Percentiles rank a stretch among this genome's conserved stretches.
These are phyloP conservation scores for Argyresthia albistria DNA, from an alignment of 2,888 invertebrate species.

Conservation along the genomic window DNA sequence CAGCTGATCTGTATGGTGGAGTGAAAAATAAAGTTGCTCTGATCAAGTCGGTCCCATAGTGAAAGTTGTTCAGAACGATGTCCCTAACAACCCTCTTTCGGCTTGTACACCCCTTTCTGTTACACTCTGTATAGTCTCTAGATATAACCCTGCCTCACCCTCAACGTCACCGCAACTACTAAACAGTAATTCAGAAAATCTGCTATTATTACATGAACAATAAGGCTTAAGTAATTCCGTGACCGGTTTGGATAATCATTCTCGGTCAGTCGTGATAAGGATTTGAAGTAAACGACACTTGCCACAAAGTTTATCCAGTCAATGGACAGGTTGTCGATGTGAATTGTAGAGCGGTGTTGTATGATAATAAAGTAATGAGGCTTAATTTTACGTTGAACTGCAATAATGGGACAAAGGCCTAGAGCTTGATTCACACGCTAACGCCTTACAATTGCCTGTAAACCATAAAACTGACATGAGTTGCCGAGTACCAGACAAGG, in stretches of 20 bases:
- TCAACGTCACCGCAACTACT: too few relatives aligned
- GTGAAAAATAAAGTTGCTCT: too few relatives aligned
- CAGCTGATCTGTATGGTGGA: too few relatives aligned
- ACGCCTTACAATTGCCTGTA: conserved; percentile 11
- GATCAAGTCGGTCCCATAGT: too few relatives aligned
- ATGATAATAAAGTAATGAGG: conserved; percentile 51
- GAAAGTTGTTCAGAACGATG: too few relatives aligned
- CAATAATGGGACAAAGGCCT: conserved; percentile 27
- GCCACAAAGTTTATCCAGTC: neutral
- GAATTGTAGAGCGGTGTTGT: conserved; percentile 30
- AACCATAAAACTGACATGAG: neutral
- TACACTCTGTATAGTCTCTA: too few relatives aligned
- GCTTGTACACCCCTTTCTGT: too few relatives aligned
- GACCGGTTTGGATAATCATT: neutral
- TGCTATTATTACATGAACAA: too few relatives aligned
- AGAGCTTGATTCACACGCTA: conserved; percentile 24
- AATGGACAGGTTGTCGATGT: conserved; percentile 12
- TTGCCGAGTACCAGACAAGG: conserved; percentile 10
- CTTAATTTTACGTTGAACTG: conserved; percentile 17
- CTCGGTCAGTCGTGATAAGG: conserved; percentile 34
- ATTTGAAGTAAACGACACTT: neutral
- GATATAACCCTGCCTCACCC: too few relatives aligned
- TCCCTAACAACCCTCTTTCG: too few relatives aligned
- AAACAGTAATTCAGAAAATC: too few relatives aligned
- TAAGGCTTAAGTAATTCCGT: neutral